Percentiles rank a stretch among this genome's conserved stretches.
phyloP scores from a whole-genome alignment of 1,140 invertebrate species.

The Planococcus citri region DNA sequence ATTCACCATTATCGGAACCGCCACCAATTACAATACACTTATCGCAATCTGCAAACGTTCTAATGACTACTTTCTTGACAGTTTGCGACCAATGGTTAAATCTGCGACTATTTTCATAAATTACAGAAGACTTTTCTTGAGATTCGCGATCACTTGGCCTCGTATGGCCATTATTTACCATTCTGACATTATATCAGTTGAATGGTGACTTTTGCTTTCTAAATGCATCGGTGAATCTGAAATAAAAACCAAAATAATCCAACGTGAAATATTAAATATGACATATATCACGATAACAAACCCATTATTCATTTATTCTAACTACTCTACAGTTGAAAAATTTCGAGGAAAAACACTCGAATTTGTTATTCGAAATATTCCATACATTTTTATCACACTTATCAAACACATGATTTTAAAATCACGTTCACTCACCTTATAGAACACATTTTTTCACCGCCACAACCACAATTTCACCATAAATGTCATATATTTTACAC shows the following conservation, averaged over 20 bases:
- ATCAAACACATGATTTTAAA: background rate
- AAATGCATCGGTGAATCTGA: background rate
- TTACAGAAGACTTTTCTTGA: slow-evolving; percentile 17
- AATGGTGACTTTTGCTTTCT: slow-evolving; percentile 2
- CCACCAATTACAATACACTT: slow-evolving; percentile 33
- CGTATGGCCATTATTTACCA: slow-evolving; percentile 32
- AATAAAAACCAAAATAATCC: background rate
- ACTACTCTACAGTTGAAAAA: too few species aligned
- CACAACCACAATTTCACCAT: background rate
- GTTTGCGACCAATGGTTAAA: slow-evolving; percentile 28
- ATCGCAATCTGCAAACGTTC: slow-evolving; percentile 27
- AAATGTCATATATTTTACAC: background rate
- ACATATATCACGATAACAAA: too few species aligned
- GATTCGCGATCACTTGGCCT: slow-evolving; percentile 30
- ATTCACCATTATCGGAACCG: slow-evolving; percentile 47
- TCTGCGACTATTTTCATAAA: background rate
- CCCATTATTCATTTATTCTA: too few species aligned
- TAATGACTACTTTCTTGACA: slow-evolving; percentile 28
- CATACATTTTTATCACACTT: background rate
- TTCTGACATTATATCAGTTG: slow-evolving; percentile 31
- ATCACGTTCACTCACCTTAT: background rate
- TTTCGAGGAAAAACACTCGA: background rate
- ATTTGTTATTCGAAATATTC: background rate
- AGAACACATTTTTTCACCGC: background rate
- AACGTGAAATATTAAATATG: too few species aligned